Conservation (phyloP, 1,140 invertebrate genomes). For the Holotrichia oblita region DNA sequence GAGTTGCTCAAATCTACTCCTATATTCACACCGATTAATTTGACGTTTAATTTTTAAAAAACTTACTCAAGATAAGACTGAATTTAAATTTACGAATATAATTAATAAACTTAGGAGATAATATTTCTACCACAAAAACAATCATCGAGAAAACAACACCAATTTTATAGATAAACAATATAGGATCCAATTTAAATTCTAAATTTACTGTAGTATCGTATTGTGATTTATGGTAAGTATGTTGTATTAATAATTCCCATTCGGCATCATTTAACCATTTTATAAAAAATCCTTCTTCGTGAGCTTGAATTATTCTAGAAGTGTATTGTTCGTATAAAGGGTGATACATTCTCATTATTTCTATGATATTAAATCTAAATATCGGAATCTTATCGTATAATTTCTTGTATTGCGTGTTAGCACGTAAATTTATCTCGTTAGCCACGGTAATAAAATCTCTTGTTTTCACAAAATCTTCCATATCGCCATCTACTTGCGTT, state of each 20-base stretch:
- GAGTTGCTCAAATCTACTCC: too few species aligned
- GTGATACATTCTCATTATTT: constrained; percentile 24
- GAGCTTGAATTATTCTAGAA: not conserved
- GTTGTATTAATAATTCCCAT: not conserved
- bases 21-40: too few species aligned
- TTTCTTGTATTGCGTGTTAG: not conserved
- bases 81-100: not conserved
- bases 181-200: constrained; percentile 6
- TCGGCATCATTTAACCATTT: constrained; percentile 22
- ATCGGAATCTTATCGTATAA: constrained; percentile 8
- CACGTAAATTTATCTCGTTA: not conserved
- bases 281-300: not conserved
- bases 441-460: not conserved
- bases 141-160: not conserved
- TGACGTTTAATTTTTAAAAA: too few species aligned
- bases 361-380: not conserved
- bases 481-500: not conserved
- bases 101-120: not conserved
- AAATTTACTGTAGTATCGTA: not conserved
- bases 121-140: constrained; percentile 6
- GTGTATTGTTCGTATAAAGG: constrained; percentile 9
- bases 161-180: not conserved
- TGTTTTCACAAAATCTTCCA: not conserved
- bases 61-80: too few species aligned
- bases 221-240: not conserved